Conservation (phyloP, 2,113 vertebrate genomes). For the Danio rerio region DNA sequence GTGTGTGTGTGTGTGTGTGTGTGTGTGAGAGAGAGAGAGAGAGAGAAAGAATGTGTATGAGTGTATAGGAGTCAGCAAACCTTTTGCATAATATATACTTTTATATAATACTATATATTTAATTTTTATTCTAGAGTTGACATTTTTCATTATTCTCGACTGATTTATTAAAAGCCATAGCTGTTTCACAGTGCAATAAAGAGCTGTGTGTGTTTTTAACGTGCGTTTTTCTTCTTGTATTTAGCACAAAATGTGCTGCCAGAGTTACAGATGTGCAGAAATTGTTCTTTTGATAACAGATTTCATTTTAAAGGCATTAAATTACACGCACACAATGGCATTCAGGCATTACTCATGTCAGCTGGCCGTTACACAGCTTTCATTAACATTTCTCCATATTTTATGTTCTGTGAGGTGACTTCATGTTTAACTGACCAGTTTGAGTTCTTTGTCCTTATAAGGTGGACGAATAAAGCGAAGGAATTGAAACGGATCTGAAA, state of each 20-base stretch:
- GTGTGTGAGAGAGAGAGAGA: too few species aligned
- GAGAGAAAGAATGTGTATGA: too few species aligned
- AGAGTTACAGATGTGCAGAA: conserved; percentile 25
- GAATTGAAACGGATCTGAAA: neutral
- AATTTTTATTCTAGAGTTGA: neutral
- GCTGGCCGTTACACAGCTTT: neutral
- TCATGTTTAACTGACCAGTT: neutral
- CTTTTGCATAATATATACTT: too few species aligned
- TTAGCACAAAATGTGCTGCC: conserved; percentile 17
- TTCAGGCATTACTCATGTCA: conserved; percentile 22
- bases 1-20: too few species aligned
- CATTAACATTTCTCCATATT: conserved; percentile 23
- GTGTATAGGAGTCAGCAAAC: too few species aligned
- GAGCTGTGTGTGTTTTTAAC: conserved; percentile 12
- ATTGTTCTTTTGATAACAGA: conserved; percentile 13
- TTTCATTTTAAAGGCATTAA: conserved; percentile 19
- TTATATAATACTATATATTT: too few species aligned
- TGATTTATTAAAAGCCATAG: neutral
- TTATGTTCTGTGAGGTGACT: conserved; percentile 21
- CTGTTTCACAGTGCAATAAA: neutral
- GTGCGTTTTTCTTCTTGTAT: conserved; percentile 25
- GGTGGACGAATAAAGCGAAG: neutral
- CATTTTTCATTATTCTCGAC: neutral
- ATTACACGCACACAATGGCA: conserved; percentile 13
- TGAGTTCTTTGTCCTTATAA: conserved; percentile 23